A percentile compares a stretch with the other conserved stretches of the same genome.
phyloP scores from a whole-genome alignment of 2,797 vertebrate genomes.

The Hirundo rustica region DNA sequence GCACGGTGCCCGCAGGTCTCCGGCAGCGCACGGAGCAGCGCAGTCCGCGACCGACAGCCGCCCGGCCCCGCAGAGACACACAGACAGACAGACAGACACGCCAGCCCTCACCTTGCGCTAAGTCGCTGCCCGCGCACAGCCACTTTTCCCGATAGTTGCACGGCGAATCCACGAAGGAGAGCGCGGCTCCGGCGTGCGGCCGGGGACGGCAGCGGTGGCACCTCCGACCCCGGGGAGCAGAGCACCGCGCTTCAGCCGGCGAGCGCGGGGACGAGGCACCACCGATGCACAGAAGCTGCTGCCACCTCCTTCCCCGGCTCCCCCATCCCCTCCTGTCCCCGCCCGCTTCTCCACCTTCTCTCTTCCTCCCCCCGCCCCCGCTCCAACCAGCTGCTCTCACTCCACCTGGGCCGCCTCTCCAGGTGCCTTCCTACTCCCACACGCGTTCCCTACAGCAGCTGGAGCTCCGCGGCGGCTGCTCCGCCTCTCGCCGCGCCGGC shows the following conservation, averaged over 20 bases:
- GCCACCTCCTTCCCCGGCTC: not conserved
- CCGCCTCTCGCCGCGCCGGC: not conserved
- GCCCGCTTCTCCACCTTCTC: conserved; percentile 30
- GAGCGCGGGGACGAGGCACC: not conserved
- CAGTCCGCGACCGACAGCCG: no score
- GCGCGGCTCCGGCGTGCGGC: not conserved
- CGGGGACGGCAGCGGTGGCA: not conserved
- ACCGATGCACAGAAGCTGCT: not conserved
- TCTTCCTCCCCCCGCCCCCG: not conserved
- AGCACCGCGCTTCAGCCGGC: not conserved
- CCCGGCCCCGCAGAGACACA: not conserved
- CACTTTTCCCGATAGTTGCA: not conserved
- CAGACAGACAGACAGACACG: no score
- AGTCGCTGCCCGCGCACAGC: not conserved
- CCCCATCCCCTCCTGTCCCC: not conserved
- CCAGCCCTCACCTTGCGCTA: not conserved
- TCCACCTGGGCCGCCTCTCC: not conserved
- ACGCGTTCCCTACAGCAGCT: not conserved
- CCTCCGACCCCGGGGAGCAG: not conserved
- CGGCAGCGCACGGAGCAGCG: not conserved
- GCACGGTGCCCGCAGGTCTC: no score
- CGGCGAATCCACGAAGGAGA: not conserved
- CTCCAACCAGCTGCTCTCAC: not conserved
- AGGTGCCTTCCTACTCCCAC: not conserved
- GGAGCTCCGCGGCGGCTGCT: not conserved